A percentile compares a stretch with the other conserved stretches of the same genome.
These are phyloP conservation scores for Physocephala rufipes DNA, from an alignment of 2,888 invertebrate species.

Conservation along the genomic window DNA sequence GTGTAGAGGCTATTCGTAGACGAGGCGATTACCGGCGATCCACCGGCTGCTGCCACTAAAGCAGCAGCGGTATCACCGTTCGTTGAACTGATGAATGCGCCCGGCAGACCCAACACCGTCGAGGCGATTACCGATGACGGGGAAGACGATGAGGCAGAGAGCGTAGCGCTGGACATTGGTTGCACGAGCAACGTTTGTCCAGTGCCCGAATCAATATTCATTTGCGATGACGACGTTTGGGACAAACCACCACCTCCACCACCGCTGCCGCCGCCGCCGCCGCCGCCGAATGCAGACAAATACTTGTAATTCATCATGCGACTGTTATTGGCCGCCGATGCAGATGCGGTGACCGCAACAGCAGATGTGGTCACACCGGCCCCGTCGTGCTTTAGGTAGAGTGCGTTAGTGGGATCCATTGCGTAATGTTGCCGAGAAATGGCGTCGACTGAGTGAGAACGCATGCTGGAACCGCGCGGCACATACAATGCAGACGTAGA, in stretches of 20 bases:
- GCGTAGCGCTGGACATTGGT: slow-evolving; percentile 61
- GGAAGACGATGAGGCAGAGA: slow-evolving; percentile 51
- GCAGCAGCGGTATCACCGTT: slow-evolving; percentile 52
- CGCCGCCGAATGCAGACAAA: slow-evolving; percentile 29
- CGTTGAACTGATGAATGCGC: slow-evolving; percentile 47
- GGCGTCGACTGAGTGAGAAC: slow-evolving; percentile 65
- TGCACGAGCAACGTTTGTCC: slow-evolving; percentile 60
- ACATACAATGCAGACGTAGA: slow-evolving; percentile 38
- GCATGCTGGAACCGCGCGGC: slow-evolving; percentile 51
- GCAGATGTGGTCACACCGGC: slow-evolving; percentile 8
- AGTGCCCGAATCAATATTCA: slow-evolving; percentile 38
- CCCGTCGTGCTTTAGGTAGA: slow-evolving; percentile 53
- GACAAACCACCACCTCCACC: too few relatives aligned
- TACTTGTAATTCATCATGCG: slow-evolving; percentile 62
- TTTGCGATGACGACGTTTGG: slow-evolving; percentile 30
- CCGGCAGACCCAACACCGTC: slow-evolving; percentile 42
- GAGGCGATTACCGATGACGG: slow-evolving; percentile 38
- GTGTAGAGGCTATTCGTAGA: slow-evolving; percentile 65
- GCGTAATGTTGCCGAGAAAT: slow-evolving; percentile 57
- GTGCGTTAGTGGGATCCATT: slow-evolving; percentile 55
- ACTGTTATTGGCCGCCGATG: slow-evolving; percentile 36
- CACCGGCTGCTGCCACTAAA: slow-evolving; percentile 53
- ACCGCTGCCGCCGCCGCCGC: too few relatives aligned
- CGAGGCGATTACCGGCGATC: slow-evolving; percentile 63
- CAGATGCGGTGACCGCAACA: neutral